phyloP scores from a whole-genome alignment of 2,888 invertebrate genomes.

The Polia nebulosa region DNA sequence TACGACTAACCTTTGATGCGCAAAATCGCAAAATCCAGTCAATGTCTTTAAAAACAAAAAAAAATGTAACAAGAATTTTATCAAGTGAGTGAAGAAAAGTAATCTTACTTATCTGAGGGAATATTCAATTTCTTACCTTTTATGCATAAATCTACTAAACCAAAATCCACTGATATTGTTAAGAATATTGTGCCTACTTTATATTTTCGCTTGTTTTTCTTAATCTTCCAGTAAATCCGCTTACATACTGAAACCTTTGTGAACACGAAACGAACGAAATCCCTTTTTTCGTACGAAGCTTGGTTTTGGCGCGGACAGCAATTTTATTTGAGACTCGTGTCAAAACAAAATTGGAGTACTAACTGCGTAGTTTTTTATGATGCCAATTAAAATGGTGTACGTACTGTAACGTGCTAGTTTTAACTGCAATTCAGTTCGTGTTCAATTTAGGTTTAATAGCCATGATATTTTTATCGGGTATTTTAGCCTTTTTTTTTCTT shows the following conservation, averaged over 20 bases:
- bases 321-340: constrained; percentile 69
- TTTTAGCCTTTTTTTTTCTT: constrained; percentile 10
- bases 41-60: constrained; percentile 17
- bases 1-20: too few relatives aligned
- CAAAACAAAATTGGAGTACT: constrained; percentile 69
- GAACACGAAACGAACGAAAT: constrained; percentile 77
- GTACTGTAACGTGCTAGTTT: constrained; percentile 46
- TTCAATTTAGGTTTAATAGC: constrained; percentile 49
- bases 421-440: constrained; percentile 48
- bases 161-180: constrained; percentile 65
- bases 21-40: constrained; percentile 22
- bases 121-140: constrained; percentile 69
- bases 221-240: constrained; percentile 80
- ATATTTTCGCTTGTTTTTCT: constrained; percentile 76
- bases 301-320: constrained; percentile 60
- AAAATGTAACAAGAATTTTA: constrained; percentile 29
- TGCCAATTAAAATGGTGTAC: constrained; percentile 60
- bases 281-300: constrained; percentile 66
- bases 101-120: constrained; percentile 67
- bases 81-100: constrained; percentile 51
- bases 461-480: constrained; percentile 25
- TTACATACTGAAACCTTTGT: constrained; percentile 78
- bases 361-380: constrained; percentile 61
- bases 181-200: constrained; percentile 71
- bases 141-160: constrained; percentile 51